Evolutionary conservation across 2,888 invertebrate species (phyloP).

Genomic region (Nematopogon swammerdamellus): DNA sequence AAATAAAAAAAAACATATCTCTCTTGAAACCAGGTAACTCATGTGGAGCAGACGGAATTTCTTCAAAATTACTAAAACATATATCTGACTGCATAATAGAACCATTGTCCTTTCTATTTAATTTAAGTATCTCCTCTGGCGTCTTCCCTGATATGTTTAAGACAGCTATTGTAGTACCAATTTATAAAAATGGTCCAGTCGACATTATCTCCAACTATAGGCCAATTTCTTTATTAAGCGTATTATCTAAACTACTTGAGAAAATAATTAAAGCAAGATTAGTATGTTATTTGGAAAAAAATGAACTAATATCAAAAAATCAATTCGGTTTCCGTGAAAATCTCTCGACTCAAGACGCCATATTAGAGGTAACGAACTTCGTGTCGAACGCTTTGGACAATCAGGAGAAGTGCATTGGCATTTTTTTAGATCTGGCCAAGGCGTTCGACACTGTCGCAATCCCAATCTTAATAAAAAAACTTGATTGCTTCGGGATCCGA

Average conservation of each 20-base stretch:
- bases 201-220: not conserved
- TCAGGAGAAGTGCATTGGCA: slow-evolving; percentile 3
- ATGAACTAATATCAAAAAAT: slow-evolving; percentile 1
- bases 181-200: slow-evolving; percentile 1
- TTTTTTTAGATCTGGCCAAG: slow-evolving; percentile 7
- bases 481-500: not conserved
- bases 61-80: not conserved
- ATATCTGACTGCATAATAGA: not conserved
- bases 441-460: slow-evolving; percentile 1
- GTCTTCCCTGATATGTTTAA: slow-evolving; percentile 4
- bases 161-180: not conserved
- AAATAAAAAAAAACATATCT: not conserved
- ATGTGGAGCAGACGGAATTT: slow-evolving; percentile 1
- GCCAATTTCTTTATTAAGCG: slow-evolving; percentile 5
- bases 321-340: slow-evolving; percentile 5
- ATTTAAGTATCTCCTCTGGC: slow-evolving; percentile 1
- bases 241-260: slow-evolving; percentile 5
- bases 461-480: not conserved
- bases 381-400: not conserved
- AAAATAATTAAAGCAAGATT: slow-evolving; percentile 5
- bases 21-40: slow-evolving; percentile 1
- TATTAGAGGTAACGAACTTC: not conserved
- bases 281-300: slow-evolving; percentile 1
- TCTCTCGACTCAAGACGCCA: slow-evolving; percentile 4
- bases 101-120: slow-evolving; percentile 3